These are phyloP conservation scores for Sinosuthora webbiana DNA, from an alignment of 2,113 vertebrate genomes.

Conservation along the genomic window DNA sequence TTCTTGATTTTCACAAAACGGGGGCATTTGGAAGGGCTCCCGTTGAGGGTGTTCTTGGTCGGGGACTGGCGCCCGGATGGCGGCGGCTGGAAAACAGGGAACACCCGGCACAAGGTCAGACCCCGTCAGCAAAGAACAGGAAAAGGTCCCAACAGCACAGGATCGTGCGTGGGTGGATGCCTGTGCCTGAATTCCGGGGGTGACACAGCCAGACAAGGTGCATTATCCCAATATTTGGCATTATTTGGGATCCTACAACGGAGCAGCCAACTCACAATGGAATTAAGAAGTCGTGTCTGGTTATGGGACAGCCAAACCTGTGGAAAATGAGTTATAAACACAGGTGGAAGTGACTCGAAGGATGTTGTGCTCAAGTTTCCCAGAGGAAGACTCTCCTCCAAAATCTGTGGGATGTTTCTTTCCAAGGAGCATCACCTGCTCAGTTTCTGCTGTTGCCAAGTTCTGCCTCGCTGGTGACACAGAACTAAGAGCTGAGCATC, in stretches of 20 bases:
- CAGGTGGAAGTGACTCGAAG: not conserved
- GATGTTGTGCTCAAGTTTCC: not conserved
- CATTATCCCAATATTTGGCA: not conserved
- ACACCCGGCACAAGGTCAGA: not conserved
- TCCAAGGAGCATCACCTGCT: not conserved
- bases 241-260: rapidly evolving
- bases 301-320: not conserved
- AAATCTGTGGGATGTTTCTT: not conserved
- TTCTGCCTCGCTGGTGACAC: not conserved
- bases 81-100: slow-evolving; percentile 60
- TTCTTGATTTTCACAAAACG: slow-evolving; percentile 93
- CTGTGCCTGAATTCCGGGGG: not conserved
- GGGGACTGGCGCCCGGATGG: slow-evolving; percentile 79
- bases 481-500: not conserved
- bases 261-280: not conserved
- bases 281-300: not conserved
- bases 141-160: not conserved
- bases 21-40: slow-evolving; percentile 93
- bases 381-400: not conserved
- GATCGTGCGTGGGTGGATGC: not conserved
- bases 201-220: not conserved
- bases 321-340: not conserved
- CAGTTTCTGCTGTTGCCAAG: not conserved
- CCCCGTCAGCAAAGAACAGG: rapidly evolving
- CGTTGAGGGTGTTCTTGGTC: slow-evolving; percentile 77